These are phyloP conservation scores for Athalia rosae DNA, from an alignment of 2,888 invertebrate genomes.

Conservation along the genomic window DNA sequence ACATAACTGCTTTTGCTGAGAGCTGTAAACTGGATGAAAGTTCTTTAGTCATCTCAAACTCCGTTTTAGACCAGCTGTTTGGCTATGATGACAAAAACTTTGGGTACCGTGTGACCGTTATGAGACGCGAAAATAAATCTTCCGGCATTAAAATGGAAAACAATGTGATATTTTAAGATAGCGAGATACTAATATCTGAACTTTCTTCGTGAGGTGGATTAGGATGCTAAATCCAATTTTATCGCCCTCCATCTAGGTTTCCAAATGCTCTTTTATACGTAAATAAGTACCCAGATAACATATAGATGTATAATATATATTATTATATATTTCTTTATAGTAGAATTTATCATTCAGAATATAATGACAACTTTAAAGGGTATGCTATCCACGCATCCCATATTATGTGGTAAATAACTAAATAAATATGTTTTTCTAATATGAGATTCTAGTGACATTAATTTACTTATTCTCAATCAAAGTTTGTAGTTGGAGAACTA, in stretches of 20 bases:
- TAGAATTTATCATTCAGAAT: conserved; percentile 31
- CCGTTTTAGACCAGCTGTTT: background rate
- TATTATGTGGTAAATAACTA: conserved; percentile 42
- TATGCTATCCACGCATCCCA: conserved; percentile 45
- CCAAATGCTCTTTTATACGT: background rate
- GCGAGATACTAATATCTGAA: conserved; percentile 30
- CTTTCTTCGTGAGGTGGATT: conserved; percentile 21
- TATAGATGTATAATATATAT: conserved; percentile 21
- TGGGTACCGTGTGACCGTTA: background rate
- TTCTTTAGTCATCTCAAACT: background rate
- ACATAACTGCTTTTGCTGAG: conserved; percentile 28
- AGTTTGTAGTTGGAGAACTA: conserved; percentile 92
- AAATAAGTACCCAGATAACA: conserved; percentile 27
- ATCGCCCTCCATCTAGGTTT: conserved; percentile 15
- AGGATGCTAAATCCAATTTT: conserved; percentile 2
- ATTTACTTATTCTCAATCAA: conserved; percentile 88
- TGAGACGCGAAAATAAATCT: conserved; percentile 2
- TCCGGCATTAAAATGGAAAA: conserved; percentile 9
- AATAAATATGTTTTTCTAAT: conserved; percentile 39
- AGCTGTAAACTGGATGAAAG: background rate
- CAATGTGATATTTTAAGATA: conserved; percentile 15
- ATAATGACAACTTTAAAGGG: conserved; percentile 40
- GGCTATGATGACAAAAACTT: background rate
- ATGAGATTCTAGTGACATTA: conserved; percentile 38
- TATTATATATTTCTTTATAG: conserved; percentile 1